Evolutionary conservation across 2,797 vertebrate genomes (phyloP), one percentile per base, ranked within the genome.

Genomic region (Sebastes kiyomatsui): DNA sequence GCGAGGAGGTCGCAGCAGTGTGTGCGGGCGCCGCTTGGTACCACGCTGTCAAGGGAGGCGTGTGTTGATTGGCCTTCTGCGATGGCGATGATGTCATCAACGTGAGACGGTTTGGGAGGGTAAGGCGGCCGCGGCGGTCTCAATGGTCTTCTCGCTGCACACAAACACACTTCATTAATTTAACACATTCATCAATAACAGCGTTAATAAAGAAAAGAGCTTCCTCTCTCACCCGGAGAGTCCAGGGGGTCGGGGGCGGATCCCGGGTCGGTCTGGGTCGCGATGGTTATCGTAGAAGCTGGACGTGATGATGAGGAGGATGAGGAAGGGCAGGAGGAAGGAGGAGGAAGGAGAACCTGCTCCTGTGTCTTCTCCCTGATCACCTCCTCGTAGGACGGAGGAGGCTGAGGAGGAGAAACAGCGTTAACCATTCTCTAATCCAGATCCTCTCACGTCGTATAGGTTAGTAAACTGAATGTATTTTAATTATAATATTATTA

Each of bases 321-420:
- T 55, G 94, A 90, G 20, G 96, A 96, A 13, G 82, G 52, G 64
- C 58, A 91, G 1, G 68, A 67, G 1, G 84, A 28, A 2, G 85
- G 13, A 52, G 95, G 90, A 22, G 94, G 91, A 56, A 90, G 87
- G 72, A 84, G 93, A 69, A 94, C 94, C 93, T 96, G 97, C 84
- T 98, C 98, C 91, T 97, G 97, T 62, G 95, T 97, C 91, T 99
- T 99, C 95, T 99, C 98, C 93, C 96, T 96, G 94, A 99, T 99
- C 91, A 99, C 98, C 94, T 99, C 97, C 79, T 99, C 98, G 2
- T 99, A 99, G 2, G 98, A 99, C 0, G 98, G 98, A 5, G 98
- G 98, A n/a, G 97, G 97, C 96, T 99, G 72, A 69, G 23, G 30
- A 46, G 14, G 32, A 28, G 38, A 22, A 32, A 64, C 28, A 2